Evolutionary conservation across 2,888 invertebrate genomes (phyloP).

Genomic region (Pherbina coryleti): DNA sequence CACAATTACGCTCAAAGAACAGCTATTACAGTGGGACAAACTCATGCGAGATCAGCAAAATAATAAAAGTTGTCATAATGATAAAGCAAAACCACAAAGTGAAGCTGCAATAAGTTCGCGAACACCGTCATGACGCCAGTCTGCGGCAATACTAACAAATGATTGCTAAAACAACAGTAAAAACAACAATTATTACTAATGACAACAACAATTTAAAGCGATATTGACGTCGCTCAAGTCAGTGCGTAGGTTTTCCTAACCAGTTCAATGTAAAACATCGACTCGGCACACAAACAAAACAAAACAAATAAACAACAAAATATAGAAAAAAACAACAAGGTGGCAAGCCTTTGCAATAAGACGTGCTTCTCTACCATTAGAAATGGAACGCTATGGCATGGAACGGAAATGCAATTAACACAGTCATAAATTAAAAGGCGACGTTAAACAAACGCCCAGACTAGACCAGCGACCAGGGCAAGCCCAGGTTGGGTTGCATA

Average conservation of each 20-base stretch:
- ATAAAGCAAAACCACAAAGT: neutral
- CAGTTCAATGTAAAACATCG: conserved; percentile 14
- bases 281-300: neutral
- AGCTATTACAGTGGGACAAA: neutral
- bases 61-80: neutral
- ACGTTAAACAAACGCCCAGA: neutral
- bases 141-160: neutral
- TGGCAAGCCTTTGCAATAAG: neutral
- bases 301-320: neutral
- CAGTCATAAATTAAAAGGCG: neutral
- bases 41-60: neutral
- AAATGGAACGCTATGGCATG: neutral
- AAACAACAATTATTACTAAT: neutral
- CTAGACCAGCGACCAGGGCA: neutral
- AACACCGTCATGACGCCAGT: conserved; percentile 1
- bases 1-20: neutral
- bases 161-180: neutral
- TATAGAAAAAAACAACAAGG: neutral
- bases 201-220: neutral
- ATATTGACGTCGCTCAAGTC: neutral
- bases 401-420: conserved; percentile 24
- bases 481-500: neutral
- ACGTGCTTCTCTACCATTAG: neutral
- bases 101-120: neutral
- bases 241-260: conserved; percentile 28